A percentile compares a stretch with the other conserved stretches of the same genome.
Conservation (phyloP, 2,888 invertebrate species). For the Ichneumoninae sp. region DNA sequence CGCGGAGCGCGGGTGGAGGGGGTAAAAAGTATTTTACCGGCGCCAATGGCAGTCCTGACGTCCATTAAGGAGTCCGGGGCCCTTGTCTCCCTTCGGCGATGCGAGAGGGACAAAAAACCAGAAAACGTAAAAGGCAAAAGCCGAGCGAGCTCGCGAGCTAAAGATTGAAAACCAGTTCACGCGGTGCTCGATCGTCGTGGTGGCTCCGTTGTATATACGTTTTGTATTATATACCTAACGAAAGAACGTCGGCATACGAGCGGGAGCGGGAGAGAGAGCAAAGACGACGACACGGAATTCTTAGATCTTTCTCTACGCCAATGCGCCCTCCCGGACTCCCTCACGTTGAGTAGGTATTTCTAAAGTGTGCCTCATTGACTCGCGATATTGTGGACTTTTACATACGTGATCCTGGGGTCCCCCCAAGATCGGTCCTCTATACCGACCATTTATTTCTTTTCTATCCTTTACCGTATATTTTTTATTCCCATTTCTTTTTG, state of each 20-base stretch:
- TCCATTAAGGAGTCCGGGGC: conserved; percentile 78
- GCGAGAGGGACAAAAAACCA: conserved; percentile 74
- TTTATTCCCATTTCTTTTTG: not conserved
- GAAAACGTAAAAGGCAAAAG: conserved; percentile 78
- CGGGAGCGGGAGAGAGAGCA: conserved; percentile 5
- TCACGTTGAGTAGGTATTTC: conserved; percentile 70
- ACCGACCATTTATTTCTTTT: conserved; percentile 23
- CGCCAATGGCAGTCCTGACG: conserved; percentile 77
- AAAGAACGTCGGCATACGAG: conserved; percentile 21
- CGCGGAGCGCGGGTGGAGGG: conserved; percentile 21
- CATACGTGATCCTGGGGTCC: conserved; percentile 3
- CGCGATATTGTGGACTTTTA: conserved; percentile 72
- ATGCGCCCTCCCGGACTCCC: conserved; percentile 76
- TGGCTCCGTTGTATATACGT: conserved; percentile 37
- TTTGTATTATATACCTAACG: conserved; percentile 34
- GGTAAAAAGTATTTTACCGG: conserved; percentile 66
- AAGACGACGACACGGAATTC: conserved; percentile 55
- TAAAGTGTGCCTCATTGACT: conserved; percentile 76
- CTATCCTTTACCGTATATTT: not conserved
- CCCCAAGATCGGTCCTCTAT: not conserved
- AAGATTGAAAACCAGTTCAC: conserved; percentile 70
- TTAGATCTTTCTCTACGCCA: conserved; percentile 73
- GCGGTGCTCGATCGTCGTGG: conserved; percentile 52
- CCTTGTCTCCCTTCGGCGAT: conserved; percentile 74
- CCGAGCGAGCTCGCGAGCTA: conserved; percentile 53